Evolutionary conservation across 1,140 invertebrate species (phyloP).

Genomic region (Conopomorpha cramerella): DNA sequence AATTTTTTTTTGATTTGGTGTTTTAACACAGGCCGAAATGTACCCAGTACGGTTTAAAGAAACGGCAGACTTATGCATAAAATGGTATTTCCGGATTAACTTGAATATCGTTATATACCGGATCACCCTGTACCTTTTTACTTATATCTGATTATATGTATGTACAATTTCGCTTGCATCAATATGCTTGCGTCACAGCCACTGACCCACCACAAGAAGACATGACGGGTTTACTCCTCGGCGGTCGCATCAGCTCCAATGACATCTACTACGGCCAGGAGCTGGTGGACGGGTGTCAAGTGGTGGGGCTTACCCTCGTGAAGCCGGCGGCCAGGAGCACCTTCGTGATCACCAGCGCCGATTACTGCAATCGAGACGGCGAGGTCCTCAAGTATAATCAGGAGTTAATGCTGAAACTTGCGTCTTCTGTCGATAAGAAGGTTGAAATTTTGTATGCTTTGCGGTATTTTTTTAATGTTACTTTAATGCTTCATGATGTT

Average conservation of each 20-base stretch:
- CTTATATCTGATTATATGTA: neutral
- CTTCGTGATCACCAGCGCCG: constrained; percentile 38
- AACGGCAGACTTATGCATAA: too few relatives aligned
- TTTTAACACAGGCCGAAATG: too few relatives aligned
- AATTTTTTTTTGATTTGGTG: too few relatives aligned
- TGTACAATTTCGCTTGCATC: neutral
- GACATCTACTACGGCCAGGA: constrained; percentile 41
- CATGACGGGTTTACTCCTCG: constrained; percentile 33
- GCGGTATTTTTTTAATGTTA: neutral
- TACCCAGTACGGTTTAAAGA: too few relatives aligned
- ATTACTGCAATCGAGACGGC: constrained; percentile 36
- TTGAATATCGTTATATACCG: neutral
- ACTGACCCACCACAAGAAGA: constrained; percentile 27
- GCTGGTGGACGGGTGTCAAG: constrained; percentile 30
- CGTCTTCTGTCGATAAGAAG: constrained; percentile 30
- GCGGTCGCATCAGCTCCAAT: constrained; percentile 36
- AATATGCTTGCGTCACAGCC: too few relatives aligned
- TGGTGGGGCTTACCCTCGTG: constrained; percentile 20
- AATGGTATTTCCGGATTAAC: too few relatives aligned
- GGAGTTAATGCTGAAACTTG: constrained; percentile 36
- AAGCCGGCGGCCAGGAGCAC: constrained; percentile 25
- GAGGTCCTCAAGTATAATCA: constrained; percentile 45
- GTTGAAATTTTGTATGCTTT: constrained; percentile 7
- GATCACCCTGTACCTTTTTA: neutral
- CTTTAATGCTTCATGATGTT: neutral